Percentiles rank a stretch among this genome's conserved stretches.
These are phyloP conservation scores for Sympetrum striolatum DNA, from an alignment of 2,888 invertebrate genomes.

Conservation along the genomic window DNA sequence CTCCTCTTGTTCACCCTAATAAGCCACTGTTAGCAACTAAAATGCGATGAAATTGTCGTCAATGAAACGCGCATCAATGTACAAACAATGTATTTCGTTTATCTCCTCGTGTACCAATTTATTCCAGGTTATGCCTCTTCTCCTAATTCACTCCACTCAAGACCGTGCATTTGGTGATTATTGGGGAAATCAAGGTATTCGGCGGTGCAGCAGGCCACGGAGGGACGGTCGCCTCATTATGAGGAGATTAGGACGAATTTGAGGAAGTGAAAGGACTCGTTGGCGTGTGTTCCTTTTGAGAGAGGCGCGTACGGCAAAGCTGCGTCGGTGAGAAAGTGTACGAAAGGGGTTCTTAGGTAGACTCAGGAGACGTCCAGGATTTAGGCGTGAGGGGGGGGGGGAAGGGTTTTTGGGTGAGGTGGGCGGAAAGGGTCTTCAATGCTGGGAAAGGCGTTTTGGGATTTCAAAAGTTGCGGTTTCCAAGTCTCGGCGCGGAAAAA, in stretches of 20 bases:
- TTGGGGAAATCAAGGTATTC: neutral
- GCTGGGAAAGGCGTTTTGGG: neutral
- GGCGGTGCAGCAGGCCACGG: neutral
- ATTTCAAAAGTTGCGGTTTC: neutral
- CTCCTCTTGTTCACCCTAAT: no score
- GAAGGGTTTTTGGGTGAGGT: neutral
- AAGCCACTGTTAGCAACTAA: no score
- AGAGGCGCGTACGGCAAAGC: neutral
- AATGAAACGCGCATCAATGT: no score
- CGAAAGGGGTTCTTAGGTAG: neutral
- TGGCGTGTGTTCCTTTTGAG: constrained; percentile 13
- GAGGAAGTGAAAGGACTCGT: constrained; percentile 12
- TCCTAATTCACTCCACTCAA: neutral
- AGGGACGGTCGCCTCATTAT: constrained; percentile 18
- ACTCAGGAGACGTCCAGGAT: neutral
- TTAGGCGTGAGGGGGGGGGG: neutral
- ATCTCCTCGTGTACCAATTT: no score
- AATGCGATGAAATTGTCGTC: no score
- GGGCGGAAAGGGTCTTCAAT: neutral
- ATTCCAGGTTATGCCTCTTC: neutral
- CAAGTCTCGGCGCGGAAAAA: neutral
- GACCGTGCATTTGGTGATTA: neutral
- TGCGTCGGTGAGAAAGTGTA: neutral
- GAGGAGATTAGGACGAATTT: constrained; percentile 35
- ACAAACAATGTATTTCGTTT: no score